Conservation (phyloP, 1,140 invertebrate species). For the Helicoverpa armigera region DNA sequence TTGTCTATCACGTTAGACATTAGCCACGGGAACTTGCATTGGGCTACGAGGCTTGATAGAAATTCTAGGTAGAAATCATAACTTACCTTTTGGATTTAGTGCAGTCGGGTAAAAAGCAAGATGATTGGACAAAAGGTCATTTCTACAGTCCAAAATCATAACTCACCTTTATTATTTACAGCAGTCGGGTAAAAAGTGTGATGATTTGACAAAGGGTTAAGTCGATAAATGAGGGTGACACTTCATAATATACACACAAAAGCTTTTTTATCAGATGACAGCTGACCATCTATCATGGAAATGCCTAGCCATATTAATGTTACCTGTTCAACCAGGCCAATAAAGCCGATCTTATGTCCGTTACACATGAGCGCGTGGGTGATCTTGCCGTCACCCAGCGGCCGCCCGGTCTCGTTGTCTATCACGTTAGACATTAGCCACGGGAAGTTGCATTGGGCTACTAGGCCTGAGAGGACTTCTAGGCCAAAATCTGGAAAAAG, state of each 20-base stretch:
- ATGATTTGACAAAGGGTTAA: too few species aligned
- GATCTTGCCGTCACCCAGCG: conserved; percentile 93
- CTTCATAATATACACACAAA: too few species aligned
- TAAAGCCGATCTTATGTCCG: conserved; percentile 92
- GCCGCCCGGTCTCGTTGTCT: conserved; percentile 94
- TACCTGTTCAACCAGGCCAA: conserved; percentile 89
- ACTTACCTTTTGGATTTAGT: too few species aligned
- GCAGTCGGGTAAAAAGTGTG: too few species aligned
- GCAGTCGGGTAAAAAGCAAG: too few species aligned
- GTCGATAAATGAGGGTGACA: too few species aligned
- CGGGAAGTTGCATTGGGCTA: conserved; percentile 93
- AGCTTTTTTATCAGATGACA: too few species aligned
- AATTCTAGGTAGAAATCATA: too few species aligned
- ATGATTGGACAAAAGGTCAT: too few species aligned
- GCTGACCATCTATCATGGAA: neutral
- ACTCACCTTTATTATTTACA: too few species aligned
- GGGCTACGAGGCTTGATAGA: conserved; percentile 90
- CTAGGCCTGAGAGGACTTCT: conserved; percentile 92
- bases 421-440: conserved; percentile 97
- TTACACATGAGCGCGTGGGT: conserved; percentile 92
- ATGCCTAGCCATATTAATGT: neutral
- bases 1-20: conserved; percentile 97
- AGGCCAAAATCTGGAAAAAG: conserved; percentile 93
- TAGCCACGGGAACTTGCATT: conserved; percentile 95
- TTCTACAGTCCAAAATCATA: too few species aligned